Percentiles rank a stretch among this genome's conserved stretches.
Evolutionary conservation across 2,113 vertebrate genomes (phyloP).

Genomic region (Opisthocomus hoazin): DNA sequence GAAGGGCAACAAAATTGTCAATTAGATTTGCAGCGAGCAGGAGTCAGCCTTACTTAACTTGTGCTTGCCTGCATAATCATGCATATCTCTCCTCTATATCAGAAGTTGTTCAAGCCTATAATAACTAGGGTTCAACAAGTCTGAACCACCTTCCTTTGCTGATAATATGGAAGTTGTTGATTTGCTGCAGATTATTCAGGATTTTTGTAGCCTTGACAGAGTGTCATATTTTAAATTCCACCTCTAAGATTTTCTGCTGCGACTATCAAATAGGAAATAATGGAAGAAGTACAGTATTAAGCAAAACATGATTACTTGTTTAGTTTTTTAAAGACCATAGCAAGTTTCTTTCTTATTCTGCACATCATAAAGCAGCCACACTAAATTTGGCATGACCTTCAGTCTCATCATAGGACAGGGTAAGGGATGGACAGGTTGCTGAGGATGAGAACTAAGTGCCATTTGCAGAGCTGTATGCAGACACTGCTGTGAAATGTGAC

Average conservation of each 20-base stretch:
- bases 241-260: not conserved
- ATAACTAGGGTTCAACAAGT: slow-evolving; percentile 72
- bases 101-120: slow-evolving; percentile 70
- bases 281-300: not conserved
- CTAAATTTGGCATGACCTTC: not conserved
- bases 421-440: not conserved
- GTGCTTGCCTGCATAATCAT: slow-evolving; percentile 69
- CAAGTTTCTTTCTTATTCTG: not conserved
- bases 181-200: slow-evolving; percentile 63
- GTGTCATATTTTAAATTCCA: slow-evolving; percentile 48
- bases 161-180: slow-evolving; percentile 66
- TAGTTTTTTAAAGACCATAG: not conserved
- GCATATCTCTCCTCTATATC: slow-evolving; percentile 65
- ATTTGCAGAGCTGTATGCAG: not conserved
- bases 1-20: slow-evolving; percentile 80
- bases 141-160: slow-evolving; percentile 65
- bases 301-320: not conserved
- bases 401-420: not conserved
- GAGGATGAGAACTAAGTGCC: not conserved
- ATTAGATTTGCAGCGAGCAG: slow-evolving; percentile 69
- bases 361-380: not conserved
- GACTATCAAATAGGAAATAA: not conserved
- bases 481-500: not conserved
- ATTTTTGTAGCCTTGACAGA: slow-evolving; percentile 44
- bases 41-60: slow-evolving; percentile 64